Evolutionary conservation across 1,140 invertebrate genomes (phyloP), one percentile per base, ranked within the genome.

Genomic region (Luehdorfia chinensis): DNA sequence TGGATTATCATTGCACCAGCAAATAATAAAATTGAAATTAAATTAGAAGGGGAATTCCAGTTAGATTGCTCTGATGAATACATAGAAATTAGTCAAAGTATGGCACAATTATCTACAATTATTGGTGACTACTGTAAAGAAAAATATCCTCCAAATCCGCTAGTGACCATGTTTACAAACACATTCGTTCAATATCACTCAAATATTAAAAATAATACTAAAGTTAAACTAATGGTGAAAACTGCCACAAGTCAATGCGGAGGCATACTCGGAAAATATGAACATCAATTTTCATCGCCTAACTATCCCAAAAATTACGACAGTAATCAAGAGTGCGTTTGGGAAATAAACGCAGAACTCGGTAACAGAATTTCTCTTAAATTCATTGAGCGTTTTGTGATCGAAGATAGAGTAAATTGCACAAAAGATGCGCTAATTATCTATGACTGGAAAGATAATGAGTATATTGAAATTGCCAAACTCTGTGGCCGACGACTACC

Each of bases 251-350:
- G 51, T 37, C 47, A 62, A 23, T 93, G 92, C 75, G 92, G 92
- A 3, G 91, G 91, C 15, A 55, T 87, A 7, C 66, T 90, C n/a
- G 87, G 88, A 48, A 71, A 72, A 7, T 67, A 67, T 15, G 59
- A 59, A 11, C 80, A 83, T 16, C 57, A 61, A 13, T 87, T 93
- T 50, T 54, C 81, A 19, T 88, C 90, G 6, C 90, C 90, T 11
- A 87, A 87, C 50, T 93, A 89, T 67, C 90, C 90, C 1, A 71
- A 75, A 58, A 66, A 60, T 41, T 96, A 96, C 78, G 86, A 87
- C 12, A 88, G 91, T 55, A 95, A 96, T 69, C 83, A 89, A 25
- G 94, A 96, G 85, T 97, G 95, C 72, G 69, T 89, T 0, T 96
- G 95, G 94, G 90, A 92, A 65, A 90, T 96, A 41, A 72, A 77